phyloP scores from a whole-genome alignment of 2,888 invertebrate genomes.

The Volucella bombylans region DNA sequence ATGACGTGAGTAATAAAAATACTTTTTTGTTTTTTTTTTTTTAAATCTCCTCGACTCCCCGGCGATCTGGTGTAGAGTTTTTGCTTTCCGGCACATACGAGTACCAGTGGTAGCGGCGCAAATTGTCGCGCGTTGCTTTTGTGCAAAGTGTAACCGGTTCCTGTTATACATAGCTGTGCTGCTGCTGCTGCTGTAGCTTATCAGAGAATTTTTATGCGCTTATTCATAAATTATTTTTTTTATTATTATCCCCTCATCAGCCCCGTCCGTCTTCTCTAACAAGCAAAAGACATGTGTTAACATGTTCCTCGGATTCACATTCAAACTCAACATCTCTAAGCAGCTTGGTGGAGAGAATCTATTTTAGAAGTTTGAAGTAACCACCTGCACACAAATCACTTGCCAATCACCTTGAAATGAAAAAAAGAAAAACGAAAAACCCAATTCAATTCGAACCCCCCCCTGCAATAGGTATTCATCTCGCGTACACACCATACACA shows the following conservation, averaged over 20 bases:
- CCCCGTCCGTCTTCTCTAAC: no score
- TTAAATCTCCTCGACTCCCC: no score
- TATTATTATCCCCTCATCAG: no score
- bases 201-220: conserved; percentile 70
- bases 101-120: neutral
- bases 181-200: conserved; percentile 30
- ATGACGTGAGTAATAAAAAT: conserved; percentile 65
- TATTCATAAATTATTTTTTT: conserved; percentile 71
- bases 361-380: neutral
- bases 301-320: conserved; percentile 38
- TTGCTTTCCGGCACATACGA: no score
- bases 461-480: conserved; percentile 61
- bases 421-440: conserved; percentile 12
- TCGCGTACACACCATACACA: conserved; percentile 34
- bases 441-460: conserved; percentile 12
- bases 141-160: conserved; percentile 19
- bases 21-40: conserved; percentile 22
- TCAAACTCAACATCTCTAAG: no score
- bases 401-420: conserved; percentile 65
- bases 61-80: no score
- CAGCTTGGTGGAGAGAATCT: no score
- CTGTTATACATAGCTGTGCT: no score
- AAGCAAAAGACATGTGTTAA: conserved; percentile 44
- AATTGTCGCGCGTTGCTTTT: conserved; percentile 26
- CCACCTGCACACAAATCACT: conserved; percentile 39